Evolutionary conservation across 2,797 vertebrate species (phyloP).

Genomic region (Tragelaphus eurycerus): DNA sequence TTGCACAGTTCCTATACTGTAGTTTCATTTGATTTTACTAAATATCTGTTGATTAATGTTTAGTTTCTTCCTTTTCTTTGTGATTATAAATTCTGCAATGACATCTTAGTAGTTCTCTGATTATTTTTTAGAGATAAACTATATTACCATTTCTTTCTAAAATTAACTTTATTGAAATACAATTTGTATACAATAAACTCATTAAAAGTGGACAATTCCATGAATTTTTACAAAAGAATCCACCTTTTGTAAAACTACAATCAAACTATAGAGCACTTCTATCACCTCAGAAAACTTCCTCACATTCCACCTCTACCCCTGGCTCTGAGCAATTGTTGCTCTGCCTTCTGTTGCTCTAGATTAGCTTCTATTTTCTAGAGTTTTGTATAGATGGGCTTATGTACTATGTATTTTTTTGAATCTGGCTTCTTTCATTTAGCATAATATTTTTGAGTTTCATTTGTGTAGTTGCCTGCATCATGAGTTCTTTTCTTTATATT

Average conservation of each 20-base stretch:
- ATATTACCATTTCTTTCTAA: background rate
- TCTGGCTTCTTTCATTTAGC: background rate
- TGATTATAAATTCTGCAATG: background rate
- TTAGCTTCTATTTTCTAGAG: background rate
- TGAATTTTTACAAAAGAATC: background rate
- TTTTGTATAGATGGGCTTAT: background rate
- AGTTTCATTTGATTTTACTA: background rate
- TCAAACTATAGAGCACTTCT: background rate
- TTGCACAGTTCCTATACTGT: background rate
- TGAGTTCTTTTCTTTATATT: background rate
- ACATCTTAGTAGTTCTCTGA: background rate
- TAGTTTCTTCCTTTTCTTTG: background rate
- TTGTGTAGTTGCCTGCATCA: background rate
- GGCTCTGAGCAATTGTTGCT: background rate
- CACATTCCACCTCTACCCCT: background rate
- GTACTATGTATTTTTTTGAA: background rate
- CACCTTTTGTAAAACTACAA: background rate
- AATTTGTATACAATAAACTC: background rate
- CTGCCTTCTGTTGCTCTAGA: background rate
- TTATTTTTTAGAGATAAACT: background rate
- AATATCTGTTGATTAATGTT: background rate
- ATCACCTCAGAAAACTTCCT: background rate
- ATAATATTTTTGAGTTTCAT: background rate
- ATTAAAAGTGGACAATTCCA: background rate
- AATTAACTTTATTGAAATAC: slow-evolving; percentile 7